Conservation (phyloP, 2,888 invertebrate genomes). For the Acanthosepion esculentum region DNA sequence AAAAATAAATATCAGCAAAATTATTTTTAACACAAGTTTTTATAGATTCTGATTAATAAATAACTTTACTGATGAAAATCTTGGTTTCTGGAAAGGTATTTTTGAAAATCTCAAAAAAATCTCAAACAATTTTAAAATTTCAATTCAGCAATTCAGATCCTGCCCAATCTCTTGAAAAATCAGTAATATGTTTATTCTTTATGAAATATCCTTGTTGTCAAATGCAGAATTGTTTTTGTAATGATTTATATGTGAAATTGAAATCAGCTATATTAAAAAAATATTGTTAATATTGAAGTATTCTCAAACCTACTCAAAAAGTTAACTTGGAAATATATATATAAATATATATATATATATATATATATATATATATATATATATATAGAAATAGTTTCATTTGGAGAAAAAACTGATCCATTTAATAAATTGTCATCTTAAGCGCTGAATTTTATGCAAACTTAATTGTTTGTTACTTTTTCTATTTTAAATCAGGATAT, state of each 20-base stretch:
- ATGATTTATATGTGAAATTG: neutral
- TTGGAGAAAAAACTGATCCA: neutral
- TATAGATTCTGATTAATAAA: too few relatives aligned
- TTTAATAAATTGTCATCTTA: slow-evolving; percentile 14
- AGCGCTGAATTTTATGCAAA: neutral
- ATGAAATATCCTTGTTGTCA: slow-evolving; percentile 2
- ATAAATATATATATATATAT: neutral
- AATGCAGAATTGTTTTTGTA: neutral
- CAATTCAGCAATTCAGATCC: neutral
- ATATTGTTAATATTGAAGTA: neutral
- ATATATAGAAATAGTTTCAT: neutral
- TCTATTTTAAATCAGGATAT: neutral
- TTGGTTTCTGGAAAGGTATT: neutral
- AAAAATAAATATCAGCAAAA: too few relatives aligned
- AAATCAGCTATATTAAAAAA: neutral
- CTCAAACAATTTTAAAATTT: neutral
- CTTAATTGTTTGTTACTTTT: neutral
- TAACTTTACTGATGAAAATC: too few relatives aligned
- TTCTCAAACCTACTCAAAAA: neutral
- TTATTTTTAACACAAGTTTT: too few relatives aligned
- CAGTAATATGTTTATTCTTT: neutral
- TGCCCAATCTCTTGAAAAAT: neutral
- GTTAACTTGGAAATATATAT: neutral
- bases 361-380: neutral
- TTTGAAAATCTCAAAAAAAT: neutral